Base-by-base conservation (phyloP, 2,113 vertebrate genomes). In the Cairina moschata region DNA sequence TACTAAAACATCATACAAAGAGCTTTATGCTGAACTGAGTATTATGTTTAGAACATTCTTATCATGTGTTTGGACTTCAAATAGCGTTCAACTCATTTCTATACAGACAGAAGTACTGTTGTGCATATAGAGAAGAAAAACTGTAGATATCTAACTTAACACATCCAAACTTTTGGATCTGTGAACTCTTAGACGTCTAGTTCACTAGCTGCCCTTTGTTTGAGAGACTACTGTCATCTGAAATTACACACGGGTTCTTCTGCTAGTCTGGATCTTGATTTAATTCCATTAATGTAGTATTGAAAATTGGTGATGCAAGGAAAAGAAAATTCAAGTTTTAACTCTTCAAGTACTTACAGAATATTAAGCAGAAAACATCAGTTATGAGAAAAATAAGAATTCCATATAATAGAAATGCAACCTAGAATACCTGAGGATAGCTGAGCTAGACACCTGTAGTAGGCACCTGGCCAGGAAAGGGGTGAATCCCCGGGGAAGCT, bases 351-450 rank as follows among this genome's bases (percentile, higher is more conserved):
- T 54, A 68, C 58, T 91, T 56, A 13, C 60, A 59, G 48, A 83
- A 89, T 63, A 76, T 62, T 44, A 79, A 89, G 82, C 62, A 89
- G n/a, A 77, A 93, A 40, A 13, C 15, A 66, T 48, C 34, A 74
- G 23, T 38, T 74, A 77, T 5, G 1, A 13, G 20, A 54, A 73
- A 63, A 63, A 78, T 18, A 66, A 75, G 2, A 59, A 78, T 44
- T 5, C 16, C 44, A 59, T 58, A 69, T 50, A 90, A 86, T 40
- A 90, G 54, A 80, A 90, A 94, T 55, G 36, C 28, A 86, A 11
- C 91, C 90, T 83, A 73, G 90, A 95, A 88, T 93, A 97, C 93
- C 93, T 97, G 92, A 90, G 63, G 17, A 85, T 3, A 91, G 92
- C 85, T 87, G 92, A 94, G 88, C 90, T 90, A 97, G 88, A 93